Evolutionary conservation across 1,140 invertebrate genomes (phyloP), one percentile per base, ranked within the genome.

Genomic region (Odontomachus brunneus): DNA sequence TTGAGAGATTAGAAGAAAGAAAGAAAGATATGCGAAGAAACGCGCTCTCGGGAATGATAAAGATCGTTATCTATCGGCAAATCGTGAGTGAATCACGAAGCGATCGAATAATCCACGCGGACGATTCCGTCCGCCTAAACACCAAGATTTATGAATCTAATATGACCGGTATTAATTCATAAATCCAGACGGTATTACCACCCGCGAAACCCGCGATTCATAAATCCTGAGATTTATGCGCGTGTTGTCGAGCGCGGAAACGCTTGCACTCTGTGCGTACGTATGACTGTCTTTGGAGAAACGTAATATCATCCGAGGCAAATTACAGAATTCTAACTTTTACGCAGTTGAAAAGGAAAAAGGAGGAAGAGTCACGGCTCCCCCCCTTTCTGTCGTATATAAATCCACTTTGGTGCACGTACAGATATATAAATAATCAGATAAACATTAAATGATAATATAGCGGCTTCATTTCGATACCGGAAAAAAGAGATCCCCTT

Each of bases 141-240:
- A 75, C 11, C 14, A 63, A 84, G 85, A 87, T 84, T 88, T 88
- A 88, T 87, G 65, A n/a, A n/a, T 87, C 75, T 86, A 87, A 84
- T 87, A 84, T 84, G 85, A 87, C 65, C 85, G 57, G 82, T 82
- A 87, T 87, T 84, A 88, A 88, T 88, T 88, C 85, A 87, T 84
- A 87, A 87, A 88, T 87, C 71, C 71, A 72, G 29, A 72, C 62
- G 63, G 75, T 76, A 88, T 84, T 87, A 84, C 72, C 59, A 84
- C 84, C 85, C 67, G 71, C 86, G 83, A 87, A 88, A 84, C 82
- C 69, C 65, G 59, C 72, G 75, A 87, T 88, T 88, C 82, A 84
- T 87, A 87, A 88, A 88, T 88, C 86, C 66, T 65, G 48, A 69
- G 82, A 87, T 88, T 88, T 88, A 84, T 87, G 75, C 71, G 33